Evolutionary conservation across 2,888 invertebrate species (phyloP).

Genomic region (Orthosia incerta): DNA sequence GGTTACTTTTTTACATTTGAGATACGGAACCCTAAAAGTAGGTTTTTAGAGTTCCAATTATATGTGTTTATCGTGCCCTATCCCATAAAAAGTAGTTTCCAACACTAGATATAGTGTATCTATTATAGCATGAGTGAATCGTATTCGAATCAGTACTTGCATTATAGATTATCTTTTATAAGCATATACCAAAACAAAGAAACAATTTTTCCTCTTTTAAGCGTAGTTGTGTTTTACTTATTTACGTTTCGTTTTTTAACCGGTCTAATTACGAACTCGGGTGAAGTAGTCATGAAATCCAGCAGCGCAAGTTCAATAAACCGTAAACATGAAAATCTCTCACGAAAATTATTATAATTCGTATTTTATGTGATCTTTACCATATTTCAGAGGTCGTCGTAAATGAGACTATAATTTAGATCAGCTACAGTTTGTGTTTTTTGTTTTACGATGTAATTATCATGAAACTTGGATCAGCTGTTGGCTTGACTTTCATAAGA

Average conservation of each 20-base stretch:
- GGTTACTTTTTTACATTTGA: too few species aligned
- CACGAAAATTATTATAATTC: neutral
- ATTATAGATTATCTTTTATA: too few species aligned
- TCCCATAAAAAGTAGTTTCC: neutral
- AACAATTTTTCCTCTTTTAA: too few species aligned
- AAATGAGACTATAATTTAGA: conserved; percentile 4
- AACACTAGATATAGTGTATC: too few species aligned
- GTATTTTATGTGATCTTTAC: conserved; percentile 1
- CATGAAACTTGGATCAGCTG: conserved; percentile 10
- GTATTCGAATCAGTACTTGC: too few species aligned
- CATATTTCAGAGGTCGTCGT: conserved; percentile 8
- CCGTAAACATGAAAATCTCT: conserved; percentile 8
- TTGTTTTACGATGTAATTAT: conserved; percentile 21
- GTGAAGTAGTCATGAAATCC: neutral
- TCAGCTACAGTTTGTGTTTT: conserved; percentile 22
- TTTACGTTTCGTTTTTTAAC: neutral
- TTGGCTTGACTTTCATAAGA: conserved; percentile 17
- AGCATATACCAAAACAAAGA: too few species aligned
- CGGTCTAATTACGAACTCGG: neutral
- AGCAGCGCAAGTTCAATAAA: neutral
- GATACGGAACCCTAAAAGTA: too few species aligned
- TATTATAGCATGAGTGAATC: too few species aligned
- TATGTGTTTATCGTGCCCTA: neutral
- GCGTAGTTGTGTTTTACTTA: too few species aligned
- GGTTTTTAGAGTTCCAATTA: too few species aligned